A percentile compares a stretch with the other conserved stretches of the same genome.
phyloP scores from a whole-genome alignment of 1,140 invertebrate genomes.

The Asbolus verrucosus region DNA sequence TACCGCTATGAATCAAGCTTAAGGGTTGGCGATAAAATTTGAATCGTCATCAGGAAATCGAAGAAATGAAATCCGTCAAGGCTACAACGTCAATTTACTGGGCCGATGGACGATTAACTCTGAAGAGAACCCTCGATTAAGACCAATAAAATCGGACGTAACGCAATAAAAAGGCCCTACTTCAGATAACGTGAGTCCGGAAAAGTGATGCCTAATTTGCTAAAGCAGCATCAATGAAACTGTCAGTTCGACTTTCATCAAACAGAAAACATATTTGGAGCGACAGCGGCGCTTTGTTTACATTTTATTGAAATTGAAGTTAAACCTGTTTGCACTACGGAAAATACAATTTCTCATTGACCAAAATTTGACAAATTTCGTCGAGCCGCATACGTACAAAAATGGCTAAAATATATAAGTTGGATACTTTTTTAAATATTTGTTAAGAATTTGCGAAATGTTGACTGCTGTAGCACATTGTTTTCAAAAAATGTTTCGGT shows the following conservation, averaged over 20 bases:
- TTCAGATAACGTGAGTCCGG: constrained; percentile 23
- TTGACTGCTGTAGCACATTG: too few species aligned
- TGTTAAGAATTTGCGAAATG: too few species aligned
- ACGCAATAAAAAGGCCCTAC: constrained; percentile 32
- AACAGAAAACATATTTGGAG: too few species aligned
- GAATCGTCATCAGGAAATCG: constrained; percentile 13
- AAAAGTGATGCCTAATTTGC: constrained; percentile 20
- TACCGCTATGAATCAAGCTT: neutral
- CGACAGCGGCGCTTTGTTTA: too few species aligned
- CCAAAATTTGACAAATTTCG: too few species aligned
- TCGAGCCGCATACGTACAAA: too few species aligned
- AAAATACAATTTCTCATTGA: too few species aligned
- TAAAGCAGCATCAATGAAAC: constrained; percentile 1
- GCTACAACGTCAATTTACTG: constrained; percentile 18
- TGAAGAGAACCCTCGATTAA: constrained; percentile 23
- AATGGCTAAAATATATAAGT: too few species aligned
- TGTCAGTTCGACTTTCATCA: constrained; percentile 7
- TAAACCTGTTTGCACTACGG: too few species aligned
- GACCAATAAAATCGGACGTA: constrained; percentile 28
- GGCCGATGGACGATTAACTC: constrained; percentile 25
- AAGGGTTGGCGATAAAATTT: constrained; percentile 3
- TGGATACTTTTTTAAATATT: too few species aligned
- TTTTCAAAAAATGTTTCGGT: too few species aligned
- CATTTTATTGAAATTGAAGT: neutral
- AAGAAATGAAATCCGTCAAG: constrained; percentile 17